A percentile compares a stretch with the other conserved stretches of the same genome.
Conservation (phyloP, 2,113 vertebrate genomes). For the Cichladusa arquata region DNA sequence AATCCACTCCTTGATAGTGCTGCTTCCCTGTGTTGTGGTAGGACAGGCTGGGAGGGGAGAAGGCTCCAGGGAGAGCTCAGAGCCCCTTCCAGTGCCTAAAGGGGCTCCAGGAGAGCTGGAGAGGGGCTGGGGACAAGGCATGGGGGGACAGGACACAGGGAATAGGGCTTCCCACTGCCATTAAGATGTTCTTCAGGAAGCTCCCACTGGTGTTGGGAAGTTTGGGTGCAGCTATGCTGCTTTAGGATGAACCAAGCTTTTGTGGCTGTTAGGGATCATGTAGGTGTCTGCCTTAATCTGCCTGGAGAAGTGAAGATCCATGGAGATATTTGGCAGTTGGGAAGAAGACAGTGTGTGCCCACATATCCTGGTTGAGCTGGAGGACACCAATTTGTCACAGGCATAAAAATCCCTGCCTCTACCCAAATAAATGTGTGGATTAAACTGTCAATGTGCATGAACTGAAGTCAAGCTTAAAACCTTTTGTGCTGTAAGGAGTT, state of each 20-base stretch:
- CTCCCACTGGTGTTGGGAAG: background rate
- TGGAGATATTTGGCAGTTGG: background rate
- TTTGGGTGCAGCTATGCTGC: background rate
- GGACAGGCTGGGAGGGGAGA: background rate
- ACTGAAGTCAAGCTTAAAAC: background rate
- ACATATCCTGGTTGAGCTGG: background rate
- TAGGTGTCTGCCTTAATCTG: background rate
- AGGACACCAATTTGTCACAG: accelerated
- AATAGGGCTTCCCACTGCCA: background rate
- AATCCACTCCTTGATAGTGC: background rate
- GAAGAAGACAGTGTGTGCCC: background rate
- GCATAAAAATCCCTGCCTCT: background rate
- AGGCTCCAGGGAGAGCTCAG: too few species aligned
- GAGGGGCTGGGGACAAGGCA: accelerated
- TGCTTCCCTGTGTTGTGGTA: background rate
- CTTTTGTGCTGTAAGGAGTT: background rate
- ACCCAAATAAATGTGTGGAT: background rate
- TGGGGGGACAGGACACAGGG: background rate
- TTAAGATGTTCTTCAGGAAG: background rate
- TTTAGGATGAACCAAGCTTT: background rate
- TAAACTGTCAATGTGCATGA: background rate
- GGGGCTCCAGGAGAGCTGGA: background rate
- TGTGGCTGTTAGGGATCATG: background rate
- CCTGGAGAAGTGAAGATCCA: background rate
- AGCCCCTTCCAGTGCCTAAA: too few species aligned